These are phyloP conservation scores for Eupeodes luniger DNA, from an alignment of 2,888 invertebrate species.

Conservation along the genomic window DNA sequence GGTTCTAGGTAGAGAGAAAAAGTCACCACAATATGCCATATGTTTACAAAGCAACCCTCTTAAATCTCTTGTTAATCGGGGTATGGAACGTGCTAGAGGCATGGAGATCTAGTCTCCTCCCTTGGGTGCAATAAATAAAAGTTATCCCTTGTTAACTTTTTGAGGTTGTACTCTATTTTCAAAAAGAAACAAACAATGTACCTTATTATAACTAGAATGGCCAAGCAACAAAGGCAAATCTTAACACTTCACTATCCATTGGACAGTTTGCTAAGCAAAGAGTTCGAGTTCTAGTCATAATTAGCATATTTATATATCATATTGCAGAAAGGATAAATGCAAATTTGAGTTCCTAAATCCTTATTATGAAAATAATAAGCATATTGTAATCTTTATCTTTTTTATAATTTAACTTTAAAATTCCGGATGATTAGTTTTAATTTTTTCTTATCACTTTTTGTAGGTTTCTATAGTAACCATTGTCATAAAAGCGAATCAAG, in stretches of 20 bases:
- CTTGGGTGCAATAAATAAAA: conserved; percentile 74
- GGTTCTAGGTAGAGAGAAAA: background rate
- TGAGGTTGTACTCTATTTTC: conserved; percentile 55
- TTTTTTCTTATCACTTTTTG: too few relatives aligned
- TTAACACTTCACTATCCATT: conserved; percentile 9
- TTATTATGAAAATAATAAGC: too few relatives aligned
- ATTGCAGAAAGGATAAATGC: too few relatives aligned
- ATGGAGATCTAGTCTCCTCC: conserved; percentile 45
- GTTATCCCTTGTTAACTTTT: conserved; percentile 76
- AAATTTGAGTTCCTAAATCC: too few relatives aligned
- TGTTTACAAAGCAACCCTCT: conserved; percentile 60
- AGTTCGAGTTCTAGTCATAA: too few relatives aligned
- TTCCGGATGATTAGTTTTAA: too few relatives aligned
- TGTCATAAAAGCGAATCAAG: too few relatives aligned
- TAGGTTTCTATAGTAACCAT: too few relatives aligned
- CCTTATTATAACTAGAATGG: background rate
- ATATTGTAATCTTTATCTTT: too few relatives aligned
- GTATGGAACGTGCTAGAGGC: conserved; percentile 25
- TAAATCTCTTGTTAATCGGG: conserved; percentile 25
- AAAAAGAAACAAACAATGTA: conserved; percentile 42
- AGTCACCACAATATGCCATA: conserved; percentile 66
- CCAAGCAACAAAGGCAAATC: conserved; percentile 44
- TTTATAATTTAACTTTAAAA: too few relatives aligned
- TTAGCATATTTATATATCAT: too few relatives aligned
- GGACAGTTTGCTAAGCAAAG: background rate